These are phyloP conservation scores for Axea sp. DNA, from an alignment of 2,888 invertebrate genomes.

Conservation along the genomic window DNA sequence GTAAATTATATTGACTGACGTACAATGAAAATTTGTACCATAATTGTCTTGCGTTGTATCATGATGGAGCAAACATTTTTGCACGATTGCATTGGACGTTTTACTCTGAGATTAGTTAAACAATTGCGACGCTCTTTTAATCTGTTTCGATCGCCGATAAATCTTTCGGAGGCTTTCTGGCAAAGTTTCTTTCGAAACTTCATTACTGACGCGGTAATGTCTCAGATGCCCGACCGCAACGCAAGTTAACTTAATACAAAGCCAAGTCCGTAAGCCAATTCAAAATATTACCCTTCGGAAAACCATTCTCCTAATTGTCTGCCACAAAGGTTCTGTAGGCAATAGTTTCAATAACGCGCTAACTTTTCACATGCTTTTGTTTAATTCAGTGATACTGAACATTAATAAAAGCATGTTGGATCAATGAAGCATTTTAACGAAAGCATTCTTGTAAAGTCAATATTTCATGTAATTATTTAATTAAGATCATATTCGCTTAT, in stretches of 20 bases:
- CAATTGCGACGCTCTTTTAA: constrained; percentile 50
- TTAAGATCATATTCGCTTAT: too few species aligned
- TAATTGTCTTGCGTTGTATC: constrained; percentile 23
- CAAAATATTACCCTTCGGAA: constrained; percentile 72
- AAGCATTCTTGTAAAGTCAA: too few species aligned
- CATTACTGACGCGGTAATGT: constrained; percentile 60
- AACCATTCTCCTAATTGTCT: constrained; percentile 75
- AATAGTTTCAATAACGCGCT: constrained; percentile 22
- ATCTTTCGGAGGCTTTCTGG: constrained; percentile 14
- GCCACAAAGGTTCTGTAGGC: constrained; percentile 16
- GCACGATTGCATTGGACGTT: constrained; percentile 7
- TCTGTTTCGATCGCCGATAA: constrained; percentile 50
- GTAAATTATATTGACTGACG: constrained; percentile 58
- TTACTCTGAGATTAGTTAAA: constrained; percentile 32
- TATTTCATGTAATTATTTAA: too few species aligned
- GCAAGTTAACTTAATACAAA: constrained; percentile 69
- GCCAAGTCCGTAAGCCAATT: too few species aligned
- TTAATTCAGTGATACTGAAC: neutral
- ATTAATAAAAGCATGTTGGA: too few species aligned
- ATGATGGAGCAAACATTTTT: constrained; percentile 19
- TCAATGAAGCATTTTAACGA: too few species aligned
- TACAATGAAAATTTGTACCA: constrained; percentile 29
- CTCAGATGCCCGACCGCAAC: constrained; percentile 64
- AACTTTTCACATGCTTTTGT: constrained; percentile 9
- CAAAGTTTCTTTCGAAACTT: constrained; percentile 61